These are phyloP conservation scores for Hydroisotoma schaefferi DNA, from an alignment of 2,888 invertebrate species.

Conservation along the genomic window DNA sequence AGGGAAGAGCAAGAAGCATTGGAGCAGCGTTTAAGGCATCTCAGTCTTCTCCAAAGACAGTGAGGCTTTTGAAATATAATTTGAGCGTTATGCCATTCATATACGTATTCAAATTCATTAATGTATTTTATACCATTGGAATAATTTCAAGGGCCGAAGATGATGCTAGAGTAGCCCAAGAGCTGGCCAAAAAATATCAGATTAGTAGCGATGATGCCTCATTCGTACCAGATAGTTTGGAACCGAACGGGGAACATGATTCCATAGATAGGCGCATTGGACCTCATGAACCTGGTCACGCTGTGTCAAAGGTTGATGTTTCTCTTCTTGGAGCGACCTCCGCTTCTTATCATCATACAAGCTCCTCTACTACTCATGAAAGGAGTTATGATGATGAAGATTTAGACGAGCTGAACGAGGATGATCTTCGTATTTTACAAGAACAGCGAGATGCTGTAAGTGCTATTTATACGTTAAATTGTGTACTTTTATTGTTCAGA, in stretches of 20 bases:
- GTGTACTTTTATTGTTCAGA: not conserved
- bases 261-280: not conserved
- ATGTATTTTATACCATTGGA: slow-evolving; percentile 9
- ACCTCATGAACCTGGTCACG: slow-evolving; percentile 49
- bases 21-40: slow-evolving; percentile 53
- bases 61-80: slow-evolving; percentile 51
- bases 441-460: slow-evolving; percentile 69
- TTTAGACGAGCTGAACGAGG: slow-evolving; percentile 50
- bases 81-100: not conserved
- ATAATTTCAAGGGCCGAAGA: slow-evolving; percentile 60
- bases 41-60: slow-evolving; percentile 61
- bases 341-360: too few relatives aligned
- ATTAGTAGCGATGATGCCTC: slow-evolving; percentile 49
- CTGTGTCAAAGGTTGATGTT: slow-evolving; percentile 3
- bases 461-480: slow-evolving; percentile 20
- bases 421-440: slow-evolving; percentile 63
- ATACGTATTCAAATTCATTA: not conserved
- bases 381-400: not conserved
- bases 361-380: not conserved
- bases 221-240: not conserved
- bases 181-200: slow-evolving; percentile 62
- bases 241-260: not conserved
- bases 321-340: slow-evolving; percentile 9
- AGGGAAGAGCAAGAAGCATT: slow-evolving; percentile 65
- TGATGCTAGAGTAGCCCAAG: slow-evolving; percentile 64